Conservation (phyloP, 2,797 vertebrate species). For the Macropodus opercularis region DNA sequence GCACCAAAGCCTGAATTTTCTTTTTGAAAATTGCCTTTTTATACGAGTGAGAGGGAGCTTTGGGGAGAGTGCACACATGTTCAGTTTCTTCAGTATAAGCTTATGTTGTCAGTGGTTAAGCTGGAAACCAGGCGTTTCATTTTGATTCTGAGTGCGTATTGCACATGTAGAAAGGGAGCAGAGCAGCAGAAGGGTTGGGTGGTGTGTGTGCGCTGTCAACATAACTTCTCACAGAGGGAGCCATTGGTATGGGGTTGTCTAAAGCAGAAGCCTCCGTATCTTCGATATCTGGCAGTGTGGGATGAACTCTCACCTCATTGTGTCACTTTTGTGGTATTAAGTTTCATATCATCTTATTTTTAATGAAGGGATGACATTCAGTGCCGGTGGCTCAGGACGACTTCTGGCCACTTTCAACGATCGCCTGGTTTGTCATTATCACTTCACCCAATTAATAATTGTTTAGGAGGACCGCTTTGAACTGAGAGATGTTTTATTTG, state of each 20-base stretch:
- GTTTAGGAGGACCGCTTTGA: constrained; percentile 19
- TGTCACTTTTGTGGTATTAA: constrained; percentile 38
- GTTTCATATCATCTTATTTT: constrained; percentile 54
- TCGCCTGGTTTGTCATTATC: constrained; percentile 18
- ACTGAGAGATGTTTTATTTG: constrained; percentile 10
- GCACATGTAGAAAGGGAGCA: constrained; percentile 61
- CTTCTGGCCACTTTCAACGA: constrained; percentile 6
- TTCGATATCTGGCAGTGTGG: constrained; percentile 14
- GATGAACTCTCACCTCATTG: constrained; percentile 26
- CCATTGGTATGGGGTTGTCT: constrained; percentile 23
- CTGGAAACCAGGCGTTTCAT: constrained; percentile 57
- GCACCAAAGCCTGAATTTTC: constrained; percentile 46
- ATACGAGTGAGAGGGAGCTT: constrained; percentile 50
- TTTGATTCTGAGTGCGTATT: constrained; percentile 53
- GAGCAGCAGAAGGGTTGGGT: constrained; percentile 45
- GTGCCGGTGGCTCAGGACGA: constrained; percentile 10
- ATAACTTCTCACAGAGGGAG: constrained; percentile 32
- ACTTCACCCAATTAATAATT: constrained; percentile 22
- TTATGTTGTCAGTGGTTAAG: constrained; percentile 51
- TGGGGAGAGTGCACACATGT: constrained; percentile 48
- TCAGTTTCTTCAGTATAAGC: constrained; percentile 57
- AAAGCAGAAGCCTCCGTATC: constrained; percentile 21
- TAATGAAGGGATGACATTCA: constrained; percentile 9
- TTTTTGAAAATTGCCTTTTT: constrained; percentile 52
- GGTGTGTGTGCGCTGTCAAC: constrained; percentile 21